Base-by-base conservation (phyloP, 30 jellyfish, hydroid and myxozoan species). In the Rhopilema esculentum region DNA sequence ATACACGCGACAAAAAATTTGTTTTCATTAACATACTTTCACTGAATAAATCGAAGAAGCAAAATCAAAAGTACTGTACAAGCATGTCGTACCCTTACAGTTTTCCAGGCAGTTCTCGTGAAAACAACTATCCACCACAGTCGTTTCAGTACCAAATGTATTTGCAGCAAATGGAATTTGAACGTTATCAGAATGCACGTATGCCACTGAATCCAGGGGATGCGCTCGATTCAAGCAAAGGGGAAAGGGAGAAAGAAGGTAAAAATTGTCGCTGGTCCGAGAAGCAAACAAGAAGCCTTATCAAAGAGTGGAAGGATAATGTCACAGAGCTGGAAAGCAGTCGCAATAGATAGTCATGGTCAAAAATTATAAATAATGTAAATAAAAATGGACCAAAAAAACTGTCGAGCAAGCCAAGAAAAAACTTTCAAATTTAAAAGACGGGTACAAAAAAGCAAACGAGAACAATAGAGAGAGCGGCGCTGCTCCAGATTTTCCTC, bases 381-480 rank as follows among this genome's bases (percentile, higher is more conserved):
- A 79, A 88, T 52, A 50, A 63, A 51, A 33, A 49, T 0, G 92
- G 96, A 29, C 83, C 74, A 12, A 33, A 0, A 88, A 79, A 64
- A 77, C 88, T 16, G 29, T 49, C 49, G 21, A 80, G 48, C 92
- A 88, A 49, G 81, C 73, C 22, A 77, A 88, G 80, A 69, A 48
- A 53, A 77, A 77, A 68, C 0, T 79, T 9, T 32, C 64, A 0
- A 49, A 79, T 48, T 29, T 88, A 21, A 64, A 77, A 28, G 86
- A 85, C 33, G 40, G 16, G 40, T 85, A 85, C 82, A 74, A 72
- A 8, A 57, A 61, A 21, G 96, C 96, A 25, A 79, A 78, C 49
- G 91, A 63, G 27, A 79, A 88, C 62, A 88, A 78, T 80, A 88
- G 77, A 27, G 78, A 69, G 33, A 68, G 90, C 9, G 93, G 92